Conservation (phyloP, 1,140 invertebrate genomes). For the Chionoecetes opilio region DNA sequence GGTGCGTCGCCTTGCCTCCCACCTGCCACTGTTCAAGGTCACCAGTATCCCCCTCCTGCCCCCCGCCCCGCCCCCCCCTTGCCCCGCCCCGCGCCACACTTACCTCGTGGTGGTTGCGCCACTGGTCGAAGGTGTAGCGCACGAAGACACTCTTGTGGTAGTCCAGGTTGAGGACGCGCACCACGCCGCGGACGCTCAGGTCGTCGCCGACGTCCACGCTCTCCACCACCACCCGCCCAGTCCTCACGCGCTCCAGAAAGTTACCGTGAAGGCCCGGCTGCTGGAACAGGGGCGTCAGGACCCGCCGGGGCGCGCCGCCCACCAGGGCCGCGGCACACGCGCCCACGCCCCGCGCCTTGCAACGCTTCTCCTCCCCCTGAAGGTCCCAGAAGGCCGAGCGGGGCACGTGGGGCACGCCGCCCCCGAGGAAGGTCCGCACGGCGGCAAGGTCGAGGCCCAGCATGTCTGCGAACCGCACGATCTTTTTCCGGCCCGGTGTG, state of each 20-base stretch:
- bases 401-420: conserved; percentile 94
- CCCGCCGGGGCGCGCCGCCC: conserved; percentile 56
- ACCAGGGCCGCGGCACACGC: conserved; percentile 41
- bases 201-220: conserved; percentile 90
- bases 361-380: conserved; percentile 68
- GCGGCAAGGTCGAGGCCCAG: conserved; percentile 96
- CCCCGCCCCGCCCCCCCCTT: not conserved
- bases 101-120: conserved; percentile 88
- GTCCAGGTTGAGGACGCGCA: conserved; percentile 94
- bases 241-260: conserved; percentile 91
- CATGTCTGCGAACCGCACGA: conserved; percentile 97
- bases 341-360: not conserved
- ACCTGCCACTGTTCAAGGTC: not conserved
- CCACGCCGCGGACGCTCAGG: conserved; percentile 91
- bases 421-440: conserved; percentile 94
- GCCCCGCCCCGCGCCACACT: not conserved
- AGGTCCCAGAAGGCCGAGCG: conserved; percentile 89
- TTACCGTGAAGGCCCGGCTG: conserved; percentile 90
- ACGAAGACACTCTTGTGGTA: conserved; percentile 96
- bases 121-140: conserved; percentile 93
- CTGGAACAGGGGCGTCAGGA: conserved; percentile 89
- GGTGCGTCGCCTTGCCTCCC: too few species aligned
- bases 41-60: not conserved
- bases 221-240: conserved; percentile 92
- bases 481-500: conserved; percentile 95